Evolutionary conservation across 2,888 invertebrate genomes (phyloP), one percentile per base, ranked within the genome.

Genomic region (Caenorhabditis doughertyi): DNA sequence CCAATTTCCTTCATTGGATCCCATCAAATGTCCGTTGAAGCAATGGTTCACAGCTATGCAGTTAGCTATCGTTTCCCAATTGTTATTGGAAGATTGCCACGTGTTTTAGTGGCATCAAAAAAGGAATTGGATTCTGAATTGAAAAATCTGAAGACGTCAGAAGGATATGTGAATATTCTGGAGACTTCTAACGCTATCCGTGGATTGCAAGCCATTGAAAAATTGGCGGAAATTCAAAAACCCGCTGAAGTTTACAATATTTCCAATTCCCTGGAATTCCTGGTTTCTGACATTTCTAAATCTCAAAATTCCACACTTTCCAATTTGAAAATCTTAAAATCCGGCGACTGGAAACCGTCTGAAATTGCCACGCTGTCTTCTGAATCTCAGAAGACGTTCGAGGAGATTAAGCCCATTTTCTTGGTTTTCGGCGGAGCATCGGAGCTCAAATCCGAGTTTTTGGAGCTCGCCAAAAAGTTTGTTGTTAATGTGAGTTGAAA

Each of bases 11-110:
- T 87, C 42, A 32, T 58, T 5, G 88, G 86, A 9, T 82, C 89
- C 3, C 83, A 86, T 13, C 77, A 84, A 62, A 85, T 88, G 81
- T 81, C 83, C 11, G 83, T 80, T 23, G 89, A 89, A 53, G 88
- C 89, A 3, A 87, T 89, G 84, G 81, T 84, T n/a, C 89, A 89
- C 58, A 86, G 87, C 27, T 89, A 89, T 62, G 87, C 88, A 16
- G 83, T 89, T 18, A 85, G 86, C 58, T 89, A 89, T 79, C 83
- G 86, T 29, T 71, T 87, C 32, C 86, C 89, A 32, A 80, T 85
- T 8, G 83, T 80, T 11, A 87, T 88, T 49, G 87, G 79, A 39
- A 70, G 89, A 51, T 29, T 89, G n/a, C 62, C 83, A 51, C 47
- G 23, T 23, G 4, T 68, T 16, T n/a, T 79, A 16, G 47, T 70